Evolutionary conservation across 2,797 vertebrate genomes (phyloP), one percentile per base, ranked within the genome.

Genomic region (Gambelia wislizenii): DNA sequence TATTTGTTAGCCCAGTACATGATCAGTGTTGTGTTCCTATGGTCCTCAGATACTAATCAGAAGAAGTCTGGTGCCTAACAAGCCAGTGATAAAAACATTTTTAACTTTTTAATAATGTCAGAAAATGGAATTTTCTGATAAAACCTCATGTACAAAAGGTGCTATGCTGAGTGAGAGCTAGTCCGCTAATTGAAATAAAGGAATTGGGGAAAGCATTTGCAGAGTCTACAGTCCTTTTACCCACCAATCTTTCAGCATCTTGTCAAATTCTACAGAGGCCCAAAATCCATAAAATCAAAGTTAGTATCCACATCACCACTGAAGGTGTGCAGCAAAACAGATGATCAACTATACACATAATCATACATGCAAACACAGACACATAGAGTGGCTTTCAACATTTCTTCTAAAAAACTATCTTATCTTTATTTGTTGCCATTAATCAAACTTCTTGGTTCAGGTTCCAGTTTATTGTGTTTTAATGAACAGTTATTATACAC

Each of bases 31-130:
- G 56, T 30, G n/a, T 8, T 89, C 49, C 6, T 36, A n/a, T 5
- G 33, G 1, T 77, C 3, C 27, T 87, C 84, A 74, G 52, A 89
- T 27, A 76, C 20, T 54, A 36, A 33, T 72, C 20, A 91, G 16
- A 87, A 30, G 7, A 70, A 14, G 20, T 25, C 27, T 70, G 25
- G 30, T 49, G 16, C 16, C 33, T 7, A 54, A 4, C 22, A 86
- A 6, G 25, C 89, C 10, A 16, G 76, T 3, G 7, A 93, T 90
- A 13, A 67, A 0, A 9, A 93, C 89, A 75, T 92, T 72, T 12
- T 78, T 0, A 0, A 81, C 91, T 90, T 86, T 7, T 64, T 27
- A 76, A 56, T 44, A 77, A 13, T 47, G 52, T 33, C 20, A 4
- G 30, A 69, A 33, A 87, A 77, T 67, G 33, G 16, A n/a, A 47